Evolutionary conservation across 2,797 vertebrate species (phyloP), one percentile per base, ranked within the genome.

Genomic region (Bufotes viridis): DNA sequence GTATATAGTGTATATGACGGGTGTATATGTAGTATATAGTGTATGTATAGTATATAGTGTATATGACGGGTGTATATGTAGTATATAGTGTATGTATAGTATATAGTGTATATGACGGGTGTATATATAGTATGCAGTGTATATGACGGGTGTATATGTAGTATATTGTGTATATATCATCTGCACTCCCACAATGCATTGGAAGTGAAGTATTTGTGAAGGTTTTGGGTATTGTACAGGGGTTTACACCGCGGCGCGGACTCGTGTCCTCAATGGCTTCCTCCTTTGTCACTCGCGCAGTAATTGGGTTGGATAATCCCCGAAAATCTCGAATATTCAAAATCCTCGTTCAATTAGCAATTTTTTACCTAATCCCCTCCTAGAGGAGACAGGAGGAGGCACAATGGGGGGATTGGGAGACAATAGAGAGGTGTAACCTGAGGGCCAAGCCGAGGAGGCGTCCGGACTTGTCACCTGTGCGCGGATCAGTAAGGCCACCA

Each of bases 341-440:
- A 75, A 49, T 76, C 63, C 10, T 34, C 57, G 9, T 0, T 29
- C 57, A 76, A 75, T 85, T 76, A 51, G 60, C 72, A 74, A 61
- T 42, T 24, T 29, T 60, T 76, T 76, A 60, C 58, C 17, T 74
- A 72, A 80, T 63, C 69, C 79, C 67, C 26, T 10, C 67, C 55
- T 24, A 6, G 29, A 3, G 24, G 76, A 17, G 61, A 55, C 11
- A 18, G 18, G 57, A 10, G 69, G 69, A 55, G 29, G 42, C 24
- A 42, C 67, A 72, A 86, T 69, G 14, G 24, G 14, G 55, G 78
- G 86, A 81, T 87, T 87, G 26, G 5, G 78, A 24, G 63, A 87
- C 67, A 81, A 81, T 81, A 3, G 26, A 22, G 29, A 24, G 49
- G 34, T 75, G 26, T 87, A 34, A 63, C 79, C 79, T 29, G 55